Conservation (phyloP, 1,140 invertebrate species). For the Calephelis nemesis region DNA sequence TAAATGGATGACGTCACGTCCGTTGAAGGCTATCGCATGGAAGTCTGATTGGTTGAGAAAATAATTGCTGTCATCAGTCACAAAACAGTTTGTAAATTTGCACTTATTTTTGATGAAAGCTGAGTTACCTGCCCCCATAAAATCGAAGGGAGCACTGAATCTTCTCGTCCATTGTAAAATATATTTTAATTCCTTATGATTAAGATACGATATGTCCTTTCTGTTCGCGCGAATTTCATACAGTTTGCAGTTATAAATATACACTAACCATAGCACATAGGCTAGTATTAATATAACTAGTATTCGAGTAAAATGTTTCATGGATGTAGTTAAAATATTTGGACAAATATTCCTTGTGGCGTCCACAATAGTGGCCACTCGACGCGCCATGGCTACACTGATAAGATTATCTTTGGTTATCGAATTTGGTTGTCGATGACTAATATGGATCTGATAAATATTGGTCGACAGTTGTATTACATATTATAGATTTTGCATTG, state of each 20-base stretch:
- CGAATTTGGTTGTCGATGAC: not conserved
- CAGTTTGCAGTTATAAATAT: slow-evolving; percentile 22
- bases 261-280: slow-evolving; percentile 17
- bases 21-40: slow-evolving; percentile 53
- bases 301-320: slow-evolving; percentile 8
- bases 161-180: slow-evolving; percentile 48
- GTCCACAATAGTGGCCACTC: not conserved
- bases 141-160: slow-evolving; percentile 41
- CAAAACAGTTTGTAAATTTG: slow-evolving; percentile 45
- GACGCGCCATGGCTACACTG: not conserved
- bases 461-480: not conserved
- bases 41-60: slow-evolving; percentile 39
- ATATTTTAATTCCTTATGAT: slow-evolving; percentile 37
- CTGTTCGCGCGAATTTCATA: slow-evolving; percentile 17
- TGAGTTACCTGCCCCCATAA: slow-evolving; percentile 40
- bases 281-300: slow-evolving; percentile 21
- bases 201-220: slow-evolving; percentile 27
- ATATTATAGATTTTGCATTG: too few relatives aligned
- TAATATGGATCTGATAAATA: not conserved
- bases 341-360: not conserved
- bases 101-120: slow-evolving; percentile 48
- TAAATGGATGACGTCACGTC: slow-evolving; percentile 39
- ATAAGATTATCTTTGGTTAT: slow-evolving; percentile 15
- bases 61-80: slow-evolving; percentile 39
- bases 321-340: slow-evolving; percentile 1